Percentiles rank a stretch among this genome's conserved stretches.
Evolutionary conservation across 2,888 invertebrate species (phyloP).

Genomic region (Mythimna impura): DNA sequence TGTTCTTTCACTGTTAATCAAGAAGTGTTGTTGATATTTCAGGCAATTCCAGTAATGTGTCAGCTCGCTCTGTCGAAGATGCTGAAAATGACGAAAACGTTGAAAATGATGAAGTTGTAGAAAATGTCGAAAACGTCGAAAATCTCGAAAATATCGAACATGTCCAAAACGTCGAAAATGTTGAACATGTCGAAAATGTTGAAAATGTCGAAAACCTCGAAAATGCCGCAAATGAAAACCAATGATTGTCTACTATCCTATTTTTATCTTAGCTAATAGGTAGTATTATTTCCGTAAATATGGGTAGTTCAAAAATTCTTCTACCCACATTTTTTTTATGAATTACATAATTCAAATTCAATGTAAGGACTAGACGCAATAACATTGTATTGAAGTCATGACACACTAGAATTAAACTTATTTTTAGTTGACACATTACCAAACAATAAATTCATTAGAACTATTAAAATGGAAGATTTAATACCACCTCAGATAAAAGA

Average conservation of each 20-base stretch:
- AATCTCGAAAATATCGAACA: neutral
- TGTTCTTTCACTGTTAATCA: neutral
- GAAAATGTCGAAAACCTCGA: too few species aligned
- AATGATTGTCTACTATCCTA: neutral
- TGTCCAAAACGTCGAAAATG: neutral
- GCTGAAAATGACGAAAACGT: neutral
- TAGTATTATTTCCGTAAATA: neutral
- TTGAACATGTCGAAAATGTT: too few species aligned
- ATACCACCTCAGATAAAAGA: conserved; percentile 73
- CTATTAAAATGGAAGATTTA: conserved; percentile 73
- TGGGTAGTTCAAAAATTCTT: neutral
- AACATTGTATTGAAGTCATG: conserved; percentile 14
- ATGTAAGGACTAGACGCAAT: neutral
- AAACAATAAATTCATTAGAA: conserved; percentile 41
- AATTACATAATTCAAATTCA: neutral
- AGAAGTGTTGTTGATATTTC: conserved; percentile 6
- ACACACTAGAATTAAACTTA: conserved; percentile 59
- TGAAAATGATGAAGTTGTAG: too few species aligned
- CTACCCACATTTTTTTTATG: neutral
- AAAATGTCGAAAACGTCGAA: neutral
- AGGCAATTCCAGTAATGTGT: conserved; percentile 4
- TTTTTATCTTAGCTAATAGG: neutral
- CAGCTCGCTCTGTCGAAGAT: conserved; percentile 33
- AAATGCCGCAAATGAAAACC: neutral
- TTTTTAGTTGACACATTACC: conserved; percentile 29